Base-by-base conservation (phyloP, 2,888 invertebrate genomes). In the Torymus tubicola region DNA sequence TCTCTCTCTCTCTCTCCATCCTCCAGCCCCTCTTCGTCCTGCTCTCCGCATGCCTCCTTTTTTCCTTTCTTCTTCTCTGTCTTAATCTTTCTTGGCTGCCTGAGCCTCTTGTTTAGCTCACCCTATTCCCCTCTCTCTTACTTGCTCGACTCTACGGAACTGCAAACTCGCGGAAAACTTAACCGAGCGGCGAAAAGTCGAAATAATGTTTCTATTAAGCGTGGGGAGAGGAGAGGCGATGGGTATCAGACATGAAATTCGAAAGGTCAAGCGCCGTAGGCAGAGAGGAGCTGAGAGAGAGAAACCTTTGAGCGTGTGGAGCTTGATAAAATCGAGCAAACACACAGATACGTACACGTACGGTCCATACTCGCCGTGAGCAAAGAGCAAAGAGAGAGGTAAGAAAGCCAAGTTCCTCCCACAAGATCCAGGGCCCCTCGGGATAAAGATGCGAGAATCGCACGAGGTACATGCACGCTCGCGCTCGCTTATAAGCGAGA, bases 21-120 rank as follows among this genome's bases (percentile, higher is more conserved):
- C 52, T 21, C 14, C 24, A 84, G 85, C 86, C 83, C 85, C 85
- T 84, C 85, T 87, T 85, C 84, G 84, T 86, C 85, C 86, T 84
- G 85, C 21, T 61, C 72, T 24, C 55, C 24, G 24, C 14, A 0
- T 42, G 58, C 50, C 68, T 69, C 52, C 65, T 80, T 74, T 71
- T 53, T 21, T 68, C 67, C 72, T 79, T 81, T 78, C 64, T 50
- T 70, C 24, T 65, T 85, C 86, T 84, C 84, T 77, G 82, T 85
- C 81, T 77, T 80, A 73, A 74, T 75, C 73, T 74, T 69, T 79
- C 73, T 63, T 73, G 31, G 31, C 31, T 31, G 31, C 31, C 31
- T 31, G 31, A 2, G 50, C 24, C 67, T 80, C 53, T 24, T 31
- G 31, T 5, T 31, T 31, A 31, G 31, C 14, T 58, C 55, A 21